phyloP scores from a whole-genome alignment of 2,113 vertebrate species.

The Neolamprologus cancellatus region DNA sequence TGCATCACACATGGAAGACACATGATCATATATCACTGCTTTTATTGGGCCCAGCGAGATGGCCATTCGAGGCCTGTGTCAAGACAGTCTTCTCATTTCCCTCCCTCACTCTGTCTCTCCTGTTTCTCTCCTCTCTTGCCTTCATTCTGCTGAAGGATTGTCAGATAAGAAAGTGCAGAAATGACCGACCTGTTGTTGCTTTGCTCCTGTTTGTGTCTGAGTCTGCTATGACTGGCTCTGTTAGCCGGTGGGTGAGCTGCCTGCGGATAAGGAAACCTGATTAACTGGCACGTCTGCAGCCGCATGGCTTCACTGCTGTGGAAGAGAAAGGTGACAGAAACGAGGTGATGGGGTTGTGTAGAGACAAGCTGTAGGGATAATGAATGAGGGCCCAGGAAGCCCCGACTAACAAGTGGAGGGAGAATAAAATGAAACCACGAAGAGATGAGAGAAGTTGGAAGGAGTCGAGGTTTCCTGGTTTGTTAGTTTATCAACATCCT shows the following conservation, averaged over 20 bases:
- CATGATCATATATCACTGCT: slow-evolving; percentile 32
- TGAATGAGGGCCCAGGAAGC: background rate
- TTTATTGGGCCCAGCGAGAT: slow-evolving; percentile 29
- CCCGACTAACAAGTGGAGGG: background rate
- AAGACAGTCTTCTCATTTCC: background rate
- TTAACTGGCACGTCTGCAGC: slow-evolving; percentile 26
- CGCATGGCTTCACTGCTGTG: background rate
- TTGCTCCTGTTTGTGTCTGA: background rate
- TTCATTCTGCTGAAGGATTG: background rate
- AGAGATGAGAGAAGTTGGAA: background rate
- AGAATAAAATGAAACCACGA: fast-evolving
- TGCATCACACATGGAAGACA: slow-evolving; percentile 34
- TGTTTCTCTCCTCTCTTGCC: background rate
- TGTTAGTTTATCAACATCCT: slow-evolving; percentile 54
- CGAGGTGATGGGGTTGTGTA: background rate
- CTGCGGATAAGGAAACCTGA: slow-evolving; percentile 30
- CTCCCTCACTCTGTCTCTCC: background rate
- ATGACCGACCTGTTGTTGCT: background rate
- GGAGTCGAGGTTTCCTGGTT: slow-evolving; percentile 1
- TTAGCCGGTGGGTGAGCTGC: background rate
- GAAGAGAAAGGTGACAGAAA: background rate
- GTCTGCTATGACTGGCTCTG: background rate
- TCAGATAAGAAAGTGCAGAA: background rate
- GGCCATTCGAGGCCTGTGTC: background rate
- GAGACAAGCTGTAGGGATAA: background rate